A percentile compares a stretch with the other conserved stretches of the same genome.
These are phyloP conservation scores for Pycnomerus fuliginosus DNA, from an alignment of 2,888 invertebrate species.

Conservation along the genomic window DNA sequence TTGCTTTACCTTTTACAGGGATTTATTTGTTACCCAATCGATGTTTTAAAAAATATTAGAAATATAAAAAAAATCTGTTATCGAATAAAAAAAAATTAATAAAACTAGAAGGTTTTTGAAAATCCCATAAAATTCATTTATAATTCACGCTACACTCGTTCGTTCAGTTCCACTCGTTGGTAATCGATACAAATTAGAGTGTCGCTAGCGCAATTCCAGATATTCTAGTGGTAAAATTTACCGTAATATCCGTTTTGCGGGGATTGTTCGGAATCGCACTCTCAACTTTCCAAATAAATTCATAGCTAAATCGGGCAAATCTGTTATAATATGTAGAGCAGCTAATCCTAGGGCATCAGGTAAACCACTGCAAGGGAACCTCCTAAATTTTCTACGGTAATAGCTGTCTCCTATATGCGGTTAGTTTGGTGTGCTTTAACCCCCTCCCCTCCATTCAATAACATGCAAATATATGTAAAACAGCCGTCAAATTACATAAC, in stretches of 20 bases:
- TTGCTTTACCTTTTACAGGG: too few relatives aligned
- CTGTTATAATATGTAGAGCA: conserved; percentile 25
- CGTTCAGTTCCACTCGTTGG: too few relatives aligned
- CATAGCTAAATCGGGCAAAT: conserved; percentile 28
- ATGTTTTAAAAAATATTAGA: too few relatives aligned
- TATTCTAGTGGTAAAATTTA: conserved; percentile 15
- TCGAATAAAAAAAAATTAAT: conserved; percentile 13
- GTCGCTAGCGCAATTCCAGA: too few relatives aligned
- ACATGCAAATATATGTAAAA: conserved; percentile 52
- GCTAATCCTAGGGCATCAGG: conserved; percentile 34
- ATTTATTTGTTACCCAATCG: too few relatives aligned
- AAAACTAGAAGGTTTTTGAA: neutral
- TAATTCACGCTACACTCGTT: too few relatives aligned
- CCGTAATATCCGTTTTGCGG: conserved; percentile 20
- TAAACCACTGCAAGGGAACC: conserved; percentile 38
- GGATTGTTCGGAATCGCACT: conserved; percentile 15
- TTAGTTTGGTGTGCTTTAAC: conserved; percentile 2
- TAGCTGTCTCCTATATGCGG: conserved; percentile 33
- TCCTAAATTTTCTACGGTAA: conserved; percentile 39
- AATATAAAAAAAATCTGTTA: too few relatives aligned
- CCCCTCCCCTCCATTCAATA: conserved; percentile 41
- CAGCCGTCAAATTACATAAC: conserved; percentile 51
- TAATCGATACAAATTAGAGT: too few relatives aligned
- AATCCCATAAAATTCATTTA: neutral
- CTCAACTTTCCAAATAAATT: conserved; percentile 29